Evolutionary conservation across 2,888 invertebrate genomes (phyloP).

Genomic region (Lapara coniferarum): DNA sequence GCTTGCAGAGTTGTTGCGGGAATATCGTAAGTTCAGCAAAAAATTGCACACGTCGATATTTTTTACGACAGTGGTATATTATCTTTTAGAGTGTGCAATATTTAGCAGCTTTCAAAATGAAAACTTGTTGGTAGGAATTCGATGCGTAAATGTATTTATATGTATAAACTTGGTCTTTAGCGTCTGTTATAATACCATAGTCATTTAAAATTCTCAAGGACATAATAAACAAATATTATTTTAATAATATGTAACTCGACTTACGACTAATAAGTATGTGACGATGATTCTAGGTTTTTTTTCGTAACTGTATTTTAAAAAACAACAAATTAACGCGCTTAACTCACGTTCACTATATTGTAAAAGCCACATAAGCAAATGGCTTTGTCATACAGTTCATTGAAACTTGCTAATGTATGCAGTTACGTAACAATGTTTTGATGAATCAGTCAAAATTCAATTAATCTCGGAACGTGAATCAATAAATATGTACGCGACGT

Average conservation of each 20-base stretch:
- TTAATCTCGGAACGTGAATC: conserved; percentile 31
- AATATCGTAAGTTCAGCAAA: conserved; percentile 17
- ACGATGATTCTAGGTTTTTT: no score
- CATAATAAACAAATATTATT: no score
- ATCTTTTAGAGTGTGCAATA: background rate
- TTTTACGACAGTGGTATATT: conserved; percentile 10
- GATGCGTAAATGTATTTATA: background rate
- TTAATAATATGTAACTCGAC: no score
- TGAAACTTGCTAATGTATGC: conserved; percentile 18
- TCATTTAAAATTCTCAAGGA: no score
- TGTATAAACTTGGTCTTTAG: background rate
- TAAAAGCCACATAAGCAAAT: background rate
- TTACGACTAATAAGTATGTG: no score
- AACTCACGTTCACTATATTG: background rate
- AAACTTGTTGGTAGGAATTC: background rate
- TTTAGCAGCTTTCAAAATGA: background rate
- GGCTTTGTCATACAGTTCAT: conserved; percentile 1
- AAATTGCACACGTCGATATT: conserved; percentile 24
- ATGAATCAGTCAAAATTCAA: conserved; percentile 46
- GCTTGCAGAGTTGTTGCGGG: conserved; percentile 8
- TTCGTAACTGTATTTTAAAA: no score
- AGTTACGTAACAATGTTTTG: conserved; percentile 52
- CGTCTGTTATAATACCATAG: no score
- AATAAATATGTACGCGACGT: conserved; percentile 32
- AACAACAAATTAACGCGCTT: background rate